phyloP scores from a whole-genome alignment of 2,888 invertebrate species.

The Tryphoninae sp. region DNA sequence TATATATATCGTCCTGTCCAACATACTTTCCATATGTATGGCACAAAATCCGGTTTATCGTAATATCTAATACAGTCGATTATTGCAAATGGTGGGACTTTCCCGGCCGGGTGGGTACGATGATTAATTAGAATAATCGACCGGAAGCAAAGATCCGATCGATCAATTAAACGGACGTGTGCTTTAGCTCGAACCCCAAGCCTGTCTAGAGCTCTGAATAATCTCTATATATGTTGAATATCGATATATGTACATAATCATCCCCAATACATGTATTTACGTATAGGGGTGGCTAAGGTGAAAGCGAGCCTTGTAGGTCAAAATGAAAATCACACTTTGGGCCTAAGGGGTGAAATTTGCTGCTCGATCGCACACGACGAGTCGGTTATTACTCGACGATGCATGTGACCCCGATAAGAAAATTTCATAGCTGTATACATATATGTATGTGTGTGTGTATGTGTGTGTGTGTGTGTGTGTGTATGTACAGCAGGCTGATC shows the following conservation, averaged over 20 bases:
- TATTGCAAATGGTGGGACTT: constrained; percentile 47
- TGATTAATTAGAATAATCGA: constrained; percentile 57
- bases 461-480: too few relatives aligned
- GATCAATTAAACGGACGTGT: constrained; percentile 52
- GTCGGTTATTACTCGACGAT: constrained; percentile 29
- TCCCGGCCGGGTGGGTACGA: neutral
- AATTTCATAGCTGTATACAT: constrained; percentile 8
- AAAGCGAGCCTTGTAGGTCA: neutral
- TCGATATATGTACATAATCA: neutral
- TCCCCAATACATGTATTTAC: neutral
- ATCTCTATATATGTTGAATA: neutral
- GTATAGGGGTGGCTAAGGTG: neutral
- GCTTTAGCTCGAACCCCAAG: constrained; percentile 24
- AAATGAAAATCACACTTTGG: neutral
- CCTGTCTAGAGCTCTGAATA: neutral
- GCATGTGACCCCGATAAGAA: constrained; percentile 46
- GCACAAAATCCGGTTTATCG: neutral
- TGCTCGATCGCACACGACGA: constrained; percentile 1
- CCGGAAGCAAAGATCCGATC: constrained; percentile 42
- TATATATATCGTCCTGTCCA: neutral
- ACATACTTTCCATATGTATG: neutral
- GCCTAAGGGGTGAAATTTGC: neutral
- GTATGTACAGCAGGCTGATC: neutral
- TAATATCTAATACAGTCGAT: constrained; percentile 36
- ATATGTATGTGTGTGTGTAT: too few relatives aligned